Evolutionary conservation across 1,140 invertebrate genomes (phyloP).

Genomic region (Tenebrio molitor): DNA sequence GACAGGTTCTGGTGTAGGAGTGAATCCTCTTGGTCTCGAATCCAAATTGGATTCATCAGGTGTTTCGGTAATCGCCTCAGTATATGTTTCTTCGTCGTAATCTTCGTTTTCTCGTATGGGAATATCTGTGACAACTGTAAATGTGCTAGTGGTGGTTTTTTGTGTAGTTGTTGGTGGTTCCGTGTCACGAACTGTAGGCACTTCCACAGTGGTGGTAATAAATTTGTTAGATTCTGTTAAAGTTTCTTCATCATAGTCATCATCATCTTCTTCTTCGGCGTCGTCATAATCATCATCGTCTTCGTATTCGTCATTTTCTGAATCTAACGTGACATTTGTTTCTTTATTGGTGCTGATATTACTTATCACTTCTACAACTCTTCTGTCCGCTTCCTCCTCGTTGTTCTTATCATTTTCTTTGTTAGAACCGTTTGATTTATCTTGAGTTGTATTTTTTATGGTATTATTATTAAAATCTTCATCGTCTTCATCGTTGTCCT

Average conservation of each 20-base stretch:
- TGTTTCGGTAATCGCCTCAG: slow-evolving; percentile 12
- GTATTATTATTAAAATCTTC: slow-evolving; percentile 28
- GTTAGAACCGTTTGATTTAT: slow-evolving; percentile 9
- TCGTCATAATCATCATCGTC: slow-evolving; percentile 48
- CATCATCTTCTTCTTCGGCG: slow-evolving; percentile 36
- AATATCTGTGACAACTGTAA: not conserved
- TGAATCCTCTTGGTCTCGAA: not conserved
- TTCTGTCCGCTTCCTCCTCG: slow-evolving; percentile 7
- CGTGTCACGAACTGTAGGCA: not conserved
- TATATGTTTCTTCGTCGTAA: slow-evolving; percentile 10
- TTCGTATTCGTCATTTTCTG: slow-evolving; percentile 15
- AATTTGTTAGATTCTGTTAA: not conserved
- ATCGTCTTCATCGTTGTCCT: slow-evolving; percentile 4
- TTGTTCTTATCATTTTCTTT: no score
- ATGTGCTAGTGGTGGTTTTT: not conserved
- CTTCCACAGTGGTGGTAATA: not conserved
- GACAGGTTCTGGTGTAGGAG: not conserved
- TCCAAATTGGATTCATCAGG: slow-evolving; percentile 10
- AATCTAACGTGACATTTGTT: no score
- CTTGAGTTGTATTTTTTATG: slow-evolving; percentile 22
- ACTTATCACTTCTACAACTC: no score
- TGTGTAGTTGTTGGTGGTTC: not conserved
- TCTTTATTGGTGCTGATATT: no score
- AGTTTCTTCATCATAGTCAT: slow-evolving; percentile 29
- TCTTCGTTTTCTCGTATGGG: slow-evolving; percentile 9